Evolutionary conservation across 2,797 vertebrate species (phyloP).

Genomic region (Triplophysa bombifrons): DNA sequence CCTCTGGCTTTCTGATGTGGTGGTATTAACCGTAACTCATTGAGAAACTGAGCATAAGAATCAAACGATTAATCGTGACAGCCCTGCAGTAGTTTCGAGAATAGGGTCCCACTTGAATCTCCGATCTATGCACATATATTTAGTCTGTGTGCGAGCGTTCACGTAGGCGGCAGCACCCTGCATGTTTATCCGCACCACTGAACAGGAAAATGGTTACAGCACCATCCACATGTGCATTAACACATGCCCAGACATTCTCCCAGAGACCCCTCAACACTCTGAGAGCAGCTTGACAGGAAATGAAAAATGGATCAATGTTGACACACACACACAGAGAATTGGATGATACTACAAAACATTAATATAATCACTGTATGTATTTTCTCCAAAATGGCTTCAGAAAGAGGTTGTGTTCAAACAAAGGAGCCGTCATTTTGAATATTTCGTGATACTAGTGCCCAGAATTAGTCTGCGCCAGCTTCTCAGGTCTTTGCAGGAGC

Average conservation of each 20-base stretch:
- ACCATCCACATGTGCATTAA: slow-evolving; percentile 39
- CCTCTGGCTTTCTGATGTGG: too few relatives aligned
- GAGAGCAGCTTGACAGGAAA: slow-evolving; percentile 23
- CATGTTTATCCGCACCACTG: slow-evolving; percentile 48
- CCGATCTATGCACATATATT: slow-evolving; percentile 18
- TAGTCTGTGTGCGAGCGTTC: slow-evolving; percentile 4
- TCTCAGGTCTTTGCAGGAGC: slow-evolving; percentile 1
- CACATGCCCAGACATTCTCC: slow-evolving; percentile 20
- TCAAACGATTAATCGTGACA: too few relatives aligned
- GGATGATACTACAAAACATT: neutral
- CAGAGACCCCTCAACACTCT: slow-evolving; percentile 20
- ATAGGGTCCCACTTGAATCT: neutral
- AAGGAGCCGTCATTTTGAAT: neutral
- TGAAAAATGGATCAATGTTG: slow-evolving; percentile 34
- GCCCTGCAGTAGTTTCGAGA: neutral
- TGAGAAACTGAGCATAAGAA: too few relatives aligned
- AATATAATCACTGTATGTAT: neutral
- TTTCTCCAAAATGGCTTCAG: neutral
- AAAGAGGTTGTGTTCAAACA: neutral
- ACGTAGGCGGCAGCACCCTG: slow-evolving; percentile 8
- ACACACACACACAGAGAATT: neutral
- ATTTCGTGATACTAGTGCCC: neutral
- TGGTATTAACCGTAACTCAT: too few relatives aligned
- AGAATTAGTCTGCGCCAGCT: neutral
- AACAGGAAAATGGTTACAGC: slow-evolving; percentile 53